Evolutionary conservation across 2,797 vertebrate species (phyloP), one percentile per base, ranked within the genome.

Genomic region (Rhinophrynus dorsalis): DNA sequence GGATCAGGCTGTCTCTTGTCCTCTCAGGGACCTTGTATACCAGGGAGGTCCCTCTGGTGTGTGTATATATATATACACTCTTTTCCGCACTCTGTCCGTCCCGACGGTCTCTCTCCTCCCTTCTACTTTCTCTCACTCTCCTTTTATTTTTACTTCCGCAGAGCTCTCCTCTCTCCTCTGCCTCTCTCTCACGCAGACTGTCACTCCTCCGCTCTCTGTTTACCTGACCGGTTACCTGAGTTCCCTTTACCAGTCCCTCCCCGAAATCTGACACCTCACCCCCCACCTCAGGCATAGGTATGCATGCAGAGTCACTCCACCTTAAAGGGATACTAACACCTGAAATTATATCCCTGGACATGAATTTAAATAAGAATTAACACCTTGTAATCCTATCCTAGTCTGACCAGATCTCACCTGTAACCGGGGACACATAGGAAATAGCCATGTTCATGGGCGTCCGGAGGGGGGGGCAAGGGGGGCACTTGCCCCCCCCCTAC

Each of bases 211-310:
- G 17, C 58, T 32, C 24, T 11, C 18, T 18, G 26, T 24, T 3
- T n/a, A 12, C 13, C 5, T 29, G 44, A 24, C 40, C 12, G 27
- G 21, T 50, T 47, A 62, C 59, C 35, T 65, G 61, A 17, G 5
- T 18, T 17, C 4, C 10, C 6, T 23, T 12, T 51, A 51, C 60
- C 60, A 51, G 62, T 29, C 17, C 62, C 35, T 54, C 62, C 48
- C 48, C 21, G 24, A 42, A 55, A 65, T 32, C 35, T 26, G 47
- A 54, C 50, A 30, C 62, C 11, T 26, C 50, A 0, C 0, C 37
- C 33, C 21, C 33, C 15, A 9, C 23, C 45, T 24, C 12, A 10
- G 20, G 8, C 13, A 4, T 3, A 12, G 26, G 48, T n/a, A n/a
- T n/a, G n/a, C n/a, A n/a, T n/a, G n/a, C n/a, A n/a, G n/a, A n/a